A percentile compares a stretch with the other conserved stretches of the same genome.
phyloP scores from a whole-genome alignment of 2,113 vertebrate genomes.

The Aldabrachelys gigantea region DNA sequence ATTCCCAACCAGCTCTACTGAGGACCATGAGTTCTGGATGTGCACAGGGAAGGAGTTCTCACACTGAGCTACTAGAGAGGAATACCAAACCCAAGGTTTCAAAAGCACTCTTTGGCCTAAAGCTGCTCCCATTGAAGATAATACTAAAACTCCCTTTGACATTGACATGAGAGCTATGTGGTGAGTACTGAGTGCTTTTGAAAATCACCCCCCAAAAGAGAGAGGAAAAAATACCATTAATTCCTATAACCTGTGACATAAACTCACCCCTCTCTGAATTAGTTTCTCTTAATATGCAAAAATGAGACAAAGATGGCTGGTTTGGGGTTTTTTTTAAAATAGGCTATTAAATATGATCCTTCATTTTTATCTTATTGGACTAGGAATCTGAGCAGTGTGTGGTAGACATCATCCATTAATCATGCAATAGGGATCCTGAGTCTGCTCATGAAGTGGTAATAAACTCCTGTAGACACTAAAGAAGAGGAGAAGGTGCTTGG shows the following conservation, averaged over 20 bases:
- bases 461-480: background rate
- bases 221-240: background rate
- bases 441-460: background rate
- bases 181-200: background rate
- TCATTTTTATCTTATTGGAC: background rate
- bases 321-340: background rate
- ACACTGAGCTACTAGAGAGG: background rate
- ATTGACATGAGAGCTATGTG: background rate
- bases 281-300: background rate
- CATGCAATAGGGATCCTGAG: background rate
- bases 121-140: background rate
- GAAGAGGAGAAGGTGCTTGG: background rate
- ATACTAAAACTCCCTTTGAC: background rate
- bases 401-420: background rate
- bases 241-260: background rate
- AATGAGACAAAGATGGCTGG: background rate
- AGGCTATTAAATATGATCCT: background rate
- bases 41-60: background rate
- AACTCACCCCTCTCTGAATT: background rate
- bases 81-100: background rate
- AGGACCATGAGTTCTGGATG: background rate
- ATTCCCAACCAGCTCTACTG: background rate
- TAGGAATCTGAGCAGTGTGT: background rate
- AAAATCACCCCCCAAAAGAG: background rate
- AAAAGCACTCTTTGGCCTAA: background rate